A percentile compares a stretch with the other conserved stretches of the same genome.
Evolutionary conservation across 2,113 vertebrate genomes (phyloP).

Genomic region (Stomatorhinus ivindoensis): DNA sequence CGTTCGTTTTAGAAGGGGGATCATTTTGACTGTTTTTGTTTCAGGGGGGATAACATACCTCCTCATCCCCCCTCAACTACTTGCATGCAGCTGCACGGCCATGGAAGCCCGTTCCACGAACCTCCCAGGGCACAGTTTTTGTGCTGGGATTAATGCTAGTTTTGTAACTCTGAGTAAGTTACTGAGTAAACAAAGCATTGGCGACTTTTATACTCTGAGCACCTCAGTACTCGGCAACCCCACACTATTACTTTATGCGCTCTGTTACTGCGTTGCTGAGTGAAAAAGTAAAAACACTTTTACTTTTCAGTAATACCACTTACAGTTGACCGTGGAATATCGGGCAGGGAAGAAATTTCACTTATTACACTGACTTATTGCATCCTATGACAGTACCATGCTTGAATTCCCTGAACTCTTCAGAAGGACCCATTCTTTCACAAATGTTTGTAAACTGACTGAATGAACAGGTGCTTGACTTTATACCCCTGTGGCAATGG

Average conservation of each 20-base stretch:
- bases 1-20: no score
- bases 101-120: neutral
- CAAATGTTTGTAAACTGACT: neutral
- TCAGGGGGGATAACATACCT: no score
- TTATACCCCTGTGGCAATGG: no score
- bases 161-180: neutral
- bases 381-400: neutral
- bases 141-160: neutral
- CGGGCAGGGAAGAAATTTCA: neutral
- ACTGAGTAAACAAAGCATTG: neutral
- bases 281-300: neutral
- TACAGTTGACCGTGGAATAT: neutral
- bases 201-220: neutral
- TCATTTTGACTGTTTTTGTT: no score
- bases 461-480: neutral
- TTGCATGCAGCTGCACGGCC: neutral
- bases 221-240: neutral
- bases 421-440: neutral
- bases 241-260: no score
- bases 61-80: no score
- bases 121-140: neutral
- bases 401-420: neutral
- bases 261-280: neutral
- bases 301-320: neutral
- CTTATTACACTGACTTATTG: neutral